These are phyloP conservation scores for Drosophila paranaensis DNA, from an alignment of 2,888 invertebrate species.

Conservation along the genomic window DNA sequence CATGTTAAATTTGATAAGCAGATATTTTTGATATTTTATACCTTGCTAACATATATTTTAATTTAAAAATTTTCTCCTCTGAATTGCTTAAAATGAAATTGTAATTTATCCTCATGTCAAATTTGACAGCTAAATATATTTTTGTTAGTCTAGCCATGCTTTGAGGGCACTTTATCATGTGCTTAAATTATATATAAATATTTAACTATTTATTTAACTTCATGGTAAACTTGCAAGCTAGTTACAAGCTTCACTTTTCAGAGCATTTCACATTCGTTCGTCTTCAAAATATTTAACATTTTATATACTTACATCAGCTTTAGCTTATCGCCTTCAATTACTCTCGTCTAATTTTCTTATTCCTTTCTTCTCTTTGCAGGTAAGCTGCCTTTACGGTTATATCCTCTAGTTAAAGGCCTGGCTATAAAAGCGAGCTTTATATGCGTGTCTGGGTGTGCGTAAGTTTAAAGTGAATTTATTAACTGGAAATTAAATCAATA, in stretches of 20 bases:
- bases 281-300: not conserved
- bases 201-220: not conserved
- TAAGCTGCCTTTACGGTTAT: conserved; percentile 57
- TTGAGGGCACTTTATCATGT: too few species aligned
- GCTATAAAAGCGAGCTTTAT: conserved; percentile 12
- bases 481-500: conserved; percentile 75
- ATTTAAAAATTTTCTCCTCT: not conserved
- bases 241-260: not conserved
- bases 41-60: not conserved
- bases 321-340: conserved; percentile 2
- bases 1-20: not conserved
- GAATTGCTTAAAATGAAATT: not conserved
- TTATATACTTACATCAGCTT: not conserved
- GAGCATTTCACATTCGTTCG: not conserved
- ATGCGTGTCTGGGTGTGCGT: conserved; percentile 8
- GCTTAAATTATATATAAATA: too few species aligned
- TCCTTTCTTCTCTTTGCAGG: conserved; percentile 58
- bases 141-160: not conserved
- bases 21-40: not conserved
- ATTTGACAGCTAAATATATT: not conserved
- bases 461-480: conserved; percentile 9
- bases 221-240: not conserved
- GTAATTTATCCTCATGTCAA: not conserved
- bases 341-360: conserved; percentile 11
- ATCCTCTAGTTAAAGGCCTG: conserved; percentile 2